These are phyloP conservation scores for Mus spretus DNA, from an alignment of 2,797 vertebrate genomes.

Conservation along the genomic window DNA sequence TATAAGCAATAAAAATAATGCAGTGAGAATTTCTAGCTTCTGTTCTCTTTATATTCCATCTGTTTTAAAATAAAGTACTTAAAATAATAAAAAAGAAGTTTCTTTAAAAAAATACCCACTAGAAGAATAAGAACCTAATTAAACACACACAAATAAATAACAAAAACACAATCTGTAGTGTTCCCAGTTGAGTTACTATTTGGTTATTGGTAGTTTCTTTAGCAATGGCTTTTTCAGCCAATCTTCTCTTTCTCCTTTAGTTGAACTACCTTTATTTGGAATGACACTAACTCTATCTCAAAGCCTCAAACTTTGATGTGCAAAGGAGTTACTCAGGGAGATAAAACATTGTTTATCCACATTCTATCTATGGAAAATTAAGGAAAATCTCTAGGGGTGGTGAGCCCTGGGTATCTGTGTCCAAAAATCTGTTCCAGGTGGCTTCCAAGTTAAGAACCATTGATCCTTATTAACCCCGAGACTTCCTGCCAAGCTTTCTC, in stretches of 20 bases:
- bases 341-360: not conserved
- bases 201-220: conserved; percentile 1
- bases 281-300: not conserved
- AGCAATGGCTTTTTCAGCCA: not conserved
- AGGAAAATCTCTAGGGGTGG: not conserved
- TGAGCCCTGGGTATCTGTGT: conserved; percentile 19
- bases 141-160: conserved; percentile 10
- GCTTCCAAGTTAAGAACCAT: conserved; percentile 35
- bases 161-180: not conserved
- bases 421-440: conserved; percentile 43
- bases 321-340: conserved; percentile 1
- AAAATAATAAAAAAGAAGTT: not conserved
- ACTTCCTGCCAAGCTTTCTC: not conserved
- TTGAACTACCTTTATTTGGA: not conserved
- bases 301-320: not conserved
- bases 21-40: not conserved
- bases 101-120: conserved; percentile 11
- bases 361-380: not conserved
- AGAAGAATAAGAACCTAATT: conserved; percentile 30
- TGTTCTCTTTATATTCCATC: too few relatives aligned
- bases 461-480: not conserved
- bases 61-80: conserved; percentile 31
- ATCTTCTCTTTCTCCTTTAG: conserved; percentile 16
- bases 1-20: not conserved
- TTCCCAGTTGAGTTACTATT: conserved; percentile 12